Base-by-base conservation (phyloP, 2,888 invertebrate genomes). In the Drosophila sordidula region DNA sequence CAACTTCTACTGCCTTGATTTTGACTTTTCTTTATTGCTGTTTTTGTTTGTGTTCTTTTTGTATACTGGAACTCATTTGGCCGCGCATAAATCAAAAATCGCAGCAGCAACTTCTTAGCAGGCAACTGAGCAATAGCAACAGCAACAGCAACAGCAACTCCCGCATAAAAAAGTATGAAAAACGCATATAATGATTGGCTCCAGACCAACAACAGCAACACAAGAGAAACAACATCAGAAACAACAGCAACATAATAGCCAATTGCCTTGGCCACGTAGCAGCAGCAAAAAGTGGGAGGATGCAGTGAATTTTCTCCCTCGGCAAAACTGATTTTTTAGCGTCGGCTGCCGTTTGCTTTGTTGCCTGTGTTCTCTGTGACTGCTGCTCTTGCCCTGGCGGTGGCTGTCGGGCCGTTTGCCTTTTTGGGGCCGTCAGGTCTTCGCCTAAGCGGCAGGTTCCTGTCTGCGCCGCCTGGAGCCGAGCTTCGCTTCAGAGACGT, bases 221-320 rank as follows among this genome's bases (percentile, higher is more conserved):
- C 66, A 68, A 45, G 56, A 70, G 51, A 62, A 70, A 55, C 72
- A 79, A 55, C 72, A 79, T 54, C 66, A 71, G 25, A 56, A 74
- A 41, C 58, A 67, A 51, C 62, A 79, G 39, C 68, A 68, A 67
- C 61, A 74, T 76, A 84, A 83, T 77, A 80, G 85, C 85, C 64
- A 78, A 78, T 66, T 70, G 81, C 64, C 70, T 69, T 46, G 67
- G 61, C 66, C 52, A 74, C 66, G 65, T 73, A 80, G 14, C 64
- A 73, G 47, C 69, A 87, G 67, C 87, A 89, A 90, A 90, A 90
- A 90, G 90, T 90, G 91, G 90, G 90, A 90, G 90, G 91, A 90
- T 90, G 91, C 90, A 90, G 83, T 90, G 89, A 83, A 89, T 83
- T 87, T 88, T 84, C 87, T 83, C 74, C 68, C 78, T 72, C 70